Conservation (phyloP, 1,140 invertebrate genomes). For the Panagrolaimus sp. region DNA sequence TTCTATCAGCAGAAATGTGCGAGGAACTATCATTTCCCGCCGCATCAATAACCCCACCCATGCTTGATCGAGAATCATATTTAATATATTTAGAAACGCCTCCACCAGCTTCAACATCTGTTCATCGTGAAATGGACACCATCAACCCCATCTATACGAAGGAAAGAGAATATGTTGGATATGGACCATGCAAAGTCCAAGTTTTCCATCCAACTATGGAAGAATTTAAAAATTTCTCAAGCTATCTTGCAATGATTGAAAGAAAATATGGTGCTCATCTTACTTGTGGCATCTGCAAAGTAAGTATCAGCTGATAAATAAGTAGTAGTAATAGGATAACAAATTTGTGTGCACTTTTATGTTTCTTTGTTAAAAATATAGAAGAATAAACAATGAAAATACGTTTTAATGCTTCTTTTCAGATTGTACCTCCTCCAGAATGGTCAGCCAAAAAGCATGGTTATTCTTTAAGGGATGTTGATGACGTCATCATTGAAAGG, state of each 20-base stretch:
- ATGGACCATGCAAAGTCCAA: constrained; percentile 40
- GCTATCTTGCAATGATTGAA: constrained; percentile 44
- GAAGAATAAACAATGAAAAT: neutral
- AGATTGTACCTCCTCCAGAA: constrained; percentile 50
- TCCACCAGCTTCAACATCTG: neutral
- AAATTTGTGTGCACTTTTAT: constrained; percentile 10
- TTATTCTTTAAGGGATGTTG: constrained; percentile 41
- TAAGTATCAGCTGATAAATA: constrained; percentile 25
- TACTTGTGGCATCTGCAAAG: constrained; percentile 49
- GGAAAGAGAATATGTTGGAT: constrained; percentile 41
- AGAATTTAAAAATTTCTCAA: constrained; percentile 47
- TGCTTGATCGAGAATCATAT: neutral
- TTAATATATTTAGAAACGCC: neutral
- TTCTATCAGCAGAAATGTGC: too few species aligned
- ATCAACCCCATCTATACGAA: constrained; percentile 28
- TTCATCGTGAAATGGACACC: neutral
- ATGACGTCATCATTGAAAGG: constrained; percentile 42
- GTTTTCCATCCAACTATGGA: constrained; percentile 54
- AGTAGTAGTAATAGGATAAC: constrained; percentile 19
- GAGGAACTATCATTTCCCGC: too few species aligned
- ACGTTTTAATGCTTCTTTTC: constrained; percentile 2
- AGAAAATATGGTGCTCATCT: constrained; percentile 42
- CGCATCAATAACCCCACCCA: neutral
- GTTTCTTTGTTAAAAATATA: constrained; percentile 15
- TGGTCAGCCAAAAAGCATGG: constrained; percentile 41